Conservation (phyloP, 1,140 invertebrate species). For the Drosophila bocki region DNA sequence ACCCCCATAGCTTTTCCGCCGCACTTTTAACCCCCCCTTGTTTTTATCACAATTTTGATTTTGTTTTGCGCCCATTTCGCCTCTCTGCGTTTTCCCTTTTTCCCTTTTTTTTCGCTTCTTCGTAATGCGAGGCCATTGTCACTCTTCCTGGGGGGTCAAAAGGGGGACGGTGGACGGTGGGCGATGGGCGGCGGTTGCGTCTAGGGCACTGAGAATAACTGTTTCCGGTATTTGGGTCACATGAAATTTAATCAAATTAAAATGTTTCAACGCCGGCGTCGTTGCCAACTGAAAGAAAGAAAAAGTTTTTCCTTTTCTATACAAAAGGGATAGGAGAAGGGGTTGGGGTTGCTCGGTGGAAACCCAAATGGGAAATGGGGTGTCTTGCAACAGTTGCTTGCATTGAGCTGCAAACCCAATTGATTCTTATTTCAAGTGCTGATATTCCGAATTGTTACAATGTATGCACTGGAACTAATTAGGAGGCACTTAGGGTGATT, state of each 20-base stretch:
- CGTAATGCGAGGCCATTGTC: conserved; percentile 68
- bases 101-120: conserved; percentile 11
- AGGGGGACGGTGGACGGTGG: conserved; percentile 1
- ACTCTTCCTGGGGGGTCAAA: conserved; percentile 55
- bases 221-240: conserved; percentile 83
- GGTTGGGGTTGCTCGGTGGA: not conserved
- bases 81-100: conserved; percentile 33
- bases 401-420: conserved; percentile 43
- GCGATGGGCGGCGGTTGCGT: conserved; percentile 33
- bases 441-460: conserved; percentile 17
- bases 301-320: conserved; percentile 11
- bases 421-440: conserved; percentile 67
- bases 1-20: conserved; percentile 28
- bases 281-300: conserved; percentile 21
- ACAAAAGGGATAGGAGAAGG: not conserved
- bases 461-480: not conserved
- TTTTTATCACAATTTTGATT: conserved; percentile 55
- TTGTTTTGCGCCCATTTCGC: conserved; percentile 52
- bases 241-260: conserved; percentile 84
- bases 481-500: not conserved
- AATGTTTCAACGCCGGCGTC: conserved; percentile 65
- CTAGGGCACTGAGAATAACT: conserved; percentile 80
- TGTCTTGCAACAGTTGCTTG: conserved; percentile 65
- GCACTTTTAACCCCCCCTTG: conserved; percentile 7
- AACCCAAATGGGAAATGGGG: not conserved